Evolutionary conservation across 1,140 invertebrate genomes (phyloP).

Genomic region (Globodera ellingtonae): DNA sequence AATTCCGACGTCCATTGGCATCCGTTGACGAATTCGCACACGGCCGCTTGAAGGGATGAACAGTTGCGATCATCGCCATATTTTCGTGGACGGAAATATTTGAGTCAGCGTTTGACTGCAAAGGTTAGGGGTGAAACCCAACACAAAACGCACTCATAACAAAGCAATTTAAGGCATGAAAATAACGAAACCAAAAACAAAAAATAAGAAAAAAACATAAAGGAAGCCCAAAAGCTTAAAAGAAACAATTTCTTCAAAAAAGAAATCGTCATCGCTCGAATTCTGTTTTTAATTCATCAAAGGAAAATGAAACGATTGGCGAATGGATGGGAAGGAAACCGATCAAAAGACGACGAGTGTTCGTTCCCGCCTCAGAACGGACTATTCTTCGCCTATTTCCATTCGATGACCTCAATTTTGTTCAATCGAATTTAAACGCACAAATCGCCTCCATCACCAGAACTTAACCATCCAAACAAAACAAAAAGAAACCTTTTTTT

Average conservation of each 20-base stretch:
- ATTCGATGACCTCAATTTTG: not conserved
- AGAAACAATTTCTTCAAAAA: not conserved
- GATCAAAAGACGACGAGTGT: not conserved
- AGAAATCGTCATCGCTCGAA: not conserved
- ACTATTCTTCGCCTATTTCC: not conserved
- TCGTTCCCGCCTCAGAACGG: not conserved
- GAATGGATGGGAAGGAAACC: not conserved
- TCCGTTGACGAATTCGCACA: conserved; percentile 4
- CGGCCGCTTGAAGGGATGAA: conserved; percentile 50
- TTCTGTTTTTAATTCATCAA: conserved; percentile 3
- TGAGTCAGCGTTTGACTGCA: not conserved
- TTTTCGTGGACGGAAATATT: conserved; percentile 14
- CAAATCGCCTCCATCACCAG: not conserved
- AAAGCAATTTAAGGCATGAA: too few relatives aligned
- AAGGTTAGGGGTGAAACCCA: not conserved
- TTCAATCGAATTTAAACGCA: not conserved
- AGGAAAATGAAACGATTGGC: not conserved
- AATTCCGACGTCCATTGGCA: conserved; percentile 7
- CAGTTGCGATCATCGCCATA: conserved; percentile 59
- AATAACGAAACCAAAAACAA: not conserved
- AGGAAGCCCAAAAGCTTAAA: not conserved
- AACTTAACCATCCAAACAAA: not conserved
- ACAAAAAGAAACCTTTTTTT: not conserved
- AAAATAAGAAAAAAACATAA: conserved; percentile 5
- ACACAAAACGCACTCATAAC: too few relatives aligned